phyloP scores from a whole-genome alignment of 1,140 invertebrate genomes.

The Bombus consobrinus region DNA sequence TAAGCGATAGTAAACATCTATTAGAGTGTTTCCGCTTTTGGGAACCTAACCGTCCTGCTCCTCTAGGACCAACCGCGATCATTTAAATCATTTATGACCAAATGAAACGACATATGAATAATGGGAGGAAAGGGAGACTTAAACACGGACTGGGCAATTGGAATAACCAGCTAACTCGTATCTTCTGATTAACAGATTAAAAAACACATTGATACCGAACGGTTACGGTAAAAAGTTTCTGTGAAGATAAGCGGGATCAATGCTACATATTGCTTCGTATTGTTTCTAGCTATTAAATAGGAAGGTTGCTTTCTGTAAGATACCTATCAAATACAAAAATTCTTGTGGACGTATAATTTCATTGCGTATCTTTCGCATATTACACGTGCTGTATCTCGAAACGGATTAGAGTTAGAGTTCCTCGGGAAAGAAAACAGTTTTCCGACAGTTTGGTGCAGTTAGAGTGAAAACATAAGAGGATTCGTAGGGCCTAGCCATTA shows the following conservation, averaged over 20 bases:
- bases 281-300: background rate
- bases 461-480: slow-evolving; percentile 59
- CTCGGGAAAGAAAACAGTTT: slow-evolving; percentile 60
- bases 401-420: slow-evolving; percentile 38
- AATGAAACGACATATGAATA: too few species aligned
- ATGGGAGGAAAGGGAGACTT: background rate
- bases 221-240: too few species aligned
- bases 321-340: slow-evolving; percentile 42
- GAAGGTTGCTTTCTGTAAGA: slow-evolving; percentile 18
- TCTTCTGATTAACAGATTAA: background rate
- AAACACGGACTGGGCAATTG: too few species aligned
- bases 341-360: slow-evolving; percentile 3
- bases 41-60: too few species aligned
- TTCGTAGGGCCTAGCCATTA: slow-evolving; percentile 52
- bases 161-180: too few species aligned
- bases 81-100: too few species aligned
- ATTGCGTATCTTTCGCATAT: slow-evolving; percentile 47
- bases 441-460: slow-evolving; percentile 49
- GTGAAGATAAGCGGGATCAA: background rate
- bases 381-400: slow-evolving; percentile 41
- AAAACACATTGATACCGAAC: background rate
- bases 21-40: too few species aligned
- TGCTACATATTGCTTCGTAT: background rate
- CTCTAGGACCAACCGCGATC: too few species aligned
- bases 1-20: too few species aligned